Base-by-base conservation (phyloP, 2,888 invertebrate genomes). In the Sarcophaga carnaria region DNA sequence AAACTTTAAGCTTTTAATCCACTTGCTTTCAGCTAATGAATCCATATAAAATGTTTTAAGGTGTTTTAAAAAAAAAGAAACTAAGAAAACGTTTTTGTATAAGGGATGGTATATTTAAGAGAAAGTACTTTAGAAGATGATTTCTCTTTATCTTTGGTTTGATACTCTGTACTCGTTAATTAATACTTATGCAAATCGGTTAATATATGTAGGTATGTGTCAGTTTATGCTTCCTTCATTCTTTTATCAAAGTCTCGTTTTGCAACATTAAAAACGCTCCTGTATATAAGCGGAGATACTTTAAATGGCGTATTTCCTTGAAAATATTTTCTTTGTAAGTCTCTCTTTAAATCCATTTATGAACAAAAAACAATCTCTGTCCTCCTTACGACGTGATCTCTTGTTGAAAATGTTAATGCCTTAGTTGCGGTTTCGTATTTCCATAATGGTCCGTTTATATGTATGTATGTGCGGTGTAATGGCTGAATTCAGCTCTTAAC, bases 301-400 rank as follows among this genome's bases (percentile, higher is more conserved):
- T 63, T 47, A 59, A 63, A 22, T 27, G 54, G 54, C 17, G 17
- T 54, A 54, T 71, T 60, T 47, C 14, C 60, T 5, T 54, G 27
- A 25, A 69, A 70, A 8, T 70, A 20, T 59, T 69, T 47, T 63
- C 14, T 5, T 64, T n/a, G 2, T 66, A 22, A 25, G 37, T 22
- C 62, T 75, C 62, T 84, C 6, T 47, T 25, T 12, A 86, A 78
- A 89, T 86, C 85, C 79, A 85, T 88, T 88, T 87, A 88, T 83
- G 83, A 71, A 60, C 47, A 76, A 25, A 25, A 25, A 69, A 59
- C 2, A 25, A 37, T 74, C 60, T 37, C 62, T 37, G 20, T 69
- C 69, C 37, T 27, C 10, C n/a, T 27, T 3, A 49, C 20, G 37
- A 17, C 4, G 17, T 54, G 54, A 49, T 63, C 10, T 22, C 37